A percentile compares a stretch with the other conserved stretches of the same genome.
phyloP scores from a whole-genome alignment of 2,113 vertebrate species.

The Clarias magur region DNA sequence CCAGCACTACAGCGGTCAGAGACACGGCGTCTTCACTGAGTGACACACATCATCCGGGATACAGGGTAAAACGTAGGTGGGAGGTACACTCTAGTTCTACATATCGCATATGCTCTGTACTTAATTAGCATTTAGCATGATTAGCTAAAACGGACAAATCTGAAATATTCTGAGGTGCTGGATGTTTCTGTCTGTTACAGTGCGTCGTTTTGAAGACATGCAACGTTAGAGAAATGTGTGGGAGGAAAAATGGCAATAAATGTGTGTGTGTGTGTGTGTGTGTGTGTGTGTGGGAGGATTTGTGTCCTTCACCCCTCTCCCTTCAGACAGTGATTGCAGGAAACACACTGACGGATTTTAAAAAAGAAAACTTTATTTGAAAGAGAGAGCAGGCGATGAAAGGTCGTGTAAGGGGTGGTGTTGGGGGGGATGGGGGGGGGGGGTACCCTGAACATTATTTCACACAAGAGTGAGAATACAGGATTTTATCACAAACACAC shows the following conservation, averaged over 20 bases:
- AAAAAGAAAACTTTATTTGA: conserved; percentile 15
- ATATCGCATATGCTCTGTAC: neutral
- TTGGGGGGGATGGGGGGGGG: neutral
- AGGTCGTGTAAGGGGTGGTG: neutral
- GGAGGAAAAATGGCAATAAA: neutral
- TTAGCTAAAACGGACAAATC: neutral
- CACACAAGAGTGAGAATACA: neutral
- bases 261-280: conserved; percentile 17
- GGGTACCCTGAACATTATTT: neutral
- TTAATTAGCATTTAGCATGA: neutral
- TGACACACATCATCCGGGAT: neutral
- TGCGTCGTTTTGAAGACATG: neutral
- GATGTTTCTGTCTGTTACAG: neutral
- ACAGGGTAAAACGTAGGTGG: neutral
- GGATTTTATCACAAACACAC: neutral
- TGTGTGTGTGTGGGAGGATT: neutral
- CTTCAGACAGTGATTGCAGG: neutral
- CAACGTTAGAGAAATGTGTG: neutral
- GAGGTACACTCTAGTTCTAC: no score
- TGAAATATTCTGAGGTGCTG: neutral
- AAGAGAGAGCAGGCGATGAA: neutral
- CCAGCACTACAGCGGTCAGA: neutral
- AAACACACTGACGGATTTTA: neutral
- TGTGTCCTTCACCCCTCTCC: neutral
- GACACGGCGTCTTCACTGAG: neutral